These are phyloP conservation scores for Zaprionus tsacasi DNA, from an alignment of 1,140 invertebrate species.

Conservation along the genomic window DNA sequence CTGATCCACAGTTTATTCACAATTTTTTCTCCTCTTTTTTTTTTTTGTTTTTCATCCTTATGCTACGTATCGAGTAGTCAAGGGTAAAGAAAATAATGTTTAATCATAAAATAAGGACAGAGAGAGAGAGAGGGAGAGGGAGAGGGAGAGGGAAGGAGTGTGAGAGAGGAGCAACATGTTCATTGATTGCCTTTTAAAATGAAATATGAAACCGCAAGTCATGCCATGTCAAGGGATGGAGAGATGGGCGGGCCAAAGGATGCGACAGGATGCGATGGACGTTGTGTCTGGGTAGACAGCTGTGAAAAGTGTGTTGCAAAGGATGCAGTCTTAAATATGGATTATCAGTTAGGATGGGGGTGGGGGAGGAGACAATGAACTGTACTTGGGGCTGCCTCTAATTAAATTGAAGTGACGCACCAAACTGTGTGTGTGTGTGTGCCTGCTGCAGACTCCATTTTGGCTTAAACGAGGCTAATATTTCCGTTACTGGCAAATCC, in stretches of 20 bases:
- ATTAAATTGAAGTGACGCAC: conserved; percentile 38
- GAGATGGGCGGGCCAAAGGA: conserved; percentile 30
- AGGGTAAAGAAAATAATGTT: conserved; percentile 9
- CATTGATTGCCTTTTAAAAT: conserved; percentile 65
- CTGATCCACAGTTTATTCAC: conserved; percentile 18
- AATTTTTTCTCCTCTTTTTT: background rate
- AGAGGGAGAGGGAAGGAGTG: background rate
- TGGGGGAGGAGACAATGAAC: conserved; percentile 19
- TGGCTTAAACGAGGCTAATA: conserved; percentile 44
- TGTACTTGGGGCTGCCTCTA: conserved; percentile 19
- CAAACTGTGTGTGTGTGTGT: background rate
- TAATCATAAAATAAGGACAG: conserved; percentile 22
- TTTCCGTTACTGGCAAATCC: conserved; percentile 45
- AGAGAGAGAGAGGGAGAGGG: background rate
- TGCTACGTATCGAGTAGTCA: conserved; percentile 10
- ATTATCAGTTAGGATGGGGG: background rate
- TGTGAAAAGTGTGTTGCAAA: conserved; percentile 42
- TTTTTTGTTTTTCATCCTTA: background rate
- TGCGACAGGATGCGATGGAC: conserved; percentile 56
- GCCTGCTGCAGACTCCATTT: background rate
- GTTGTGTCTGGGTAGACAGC: conserved; percentile 31
- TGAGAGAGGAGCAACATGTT: conserved; percentile 19
- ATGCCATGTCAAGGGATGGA: conserved; percentile 31
- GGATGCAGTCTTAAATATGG: background rate
- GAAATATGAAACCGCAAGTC: conserved; percentile 63